phyloP scores from a whole-genome alignment of 2,113 vertebrate genomes.

The Sylvietta virens region DNA sequence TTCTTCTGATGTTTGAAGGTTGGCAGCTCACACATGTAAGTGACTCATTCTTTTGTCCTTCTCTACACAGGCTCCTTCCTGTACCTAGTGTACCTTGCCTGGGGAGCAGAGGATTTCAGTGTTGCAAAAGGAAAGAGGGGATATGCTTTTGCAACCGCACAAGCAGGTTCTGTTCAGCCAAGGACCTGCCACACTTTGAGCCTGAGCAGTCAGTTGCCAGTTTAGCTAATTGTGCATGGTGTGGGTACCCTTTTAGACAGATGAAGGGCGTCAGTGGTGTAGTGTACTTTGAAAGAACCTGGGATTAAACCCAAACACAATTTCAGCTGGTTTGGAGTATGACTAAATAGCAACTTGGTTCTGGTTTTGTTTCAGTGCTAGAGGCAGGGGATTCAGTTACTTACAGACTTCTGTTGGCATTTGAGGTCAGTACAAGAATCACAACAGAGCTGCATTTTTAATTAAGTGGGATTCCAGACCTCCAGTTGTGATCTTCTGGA shows the following conservation, averaged over 20 bases:
- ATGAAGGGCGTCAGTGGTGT: neutral
- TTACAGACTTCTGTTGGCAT: neutral
- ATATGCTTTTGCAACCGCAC: neutral
- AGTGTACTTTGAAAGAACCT: neutral
- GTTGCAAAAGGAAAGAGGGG: neutral
- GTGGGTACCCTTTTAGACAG: neutral
- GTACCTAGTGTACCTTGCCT: neutral
- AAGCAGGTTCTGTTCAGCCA: neutral
- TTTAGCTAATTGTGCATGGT: neutral
- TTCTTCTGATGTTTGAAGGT: neutral
- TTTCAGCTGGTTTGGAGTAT: neutral
- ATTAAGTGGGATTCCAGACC: accelerated
- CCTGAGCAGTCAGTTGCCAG: neutral
- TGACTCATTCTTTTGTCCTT: neutral
- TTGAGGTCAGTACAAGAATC: neutral
- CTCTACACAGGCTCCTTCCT: neutral
- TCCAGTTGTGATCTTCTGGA: neutral
- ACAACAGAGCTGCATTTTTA: neutral
- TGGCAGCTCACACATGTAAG: neutral
- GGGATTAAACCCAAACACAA: neutral
- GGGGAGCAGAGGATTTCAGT: neutral
- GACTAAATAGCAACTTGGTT: neutral
- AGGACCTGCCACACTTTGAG: neutral
- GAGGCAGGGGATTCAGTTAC: neutral
- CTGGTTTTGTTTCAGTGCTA: neutral